Evolutionary conservation across 2,888 invertebrate genomes (phyloP).

Genomic region (Cephalotes varians): DNA sequence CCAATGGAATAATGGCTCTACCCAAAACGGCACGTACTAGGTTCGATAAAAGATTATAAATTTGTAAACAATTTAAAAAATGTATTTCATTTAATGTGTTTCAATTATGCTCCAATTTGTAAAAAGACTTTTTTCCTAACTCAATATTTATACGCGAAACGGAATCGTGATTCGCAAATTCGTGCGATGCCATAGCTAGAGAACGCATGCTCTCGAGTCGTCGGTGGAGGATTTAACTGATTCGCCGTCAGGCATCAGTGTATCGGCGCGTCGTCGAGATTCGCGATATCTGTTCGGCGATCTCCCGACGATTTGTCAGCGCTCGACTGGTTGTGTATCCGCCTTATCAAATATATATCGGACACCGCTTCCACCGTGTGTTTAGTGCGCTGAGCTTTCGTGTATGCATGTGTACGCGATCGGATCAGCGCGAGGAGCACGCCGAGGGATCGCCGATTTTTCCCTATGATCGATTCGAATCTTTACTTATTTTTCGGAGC

Average conservation of each 20-base stretch:
- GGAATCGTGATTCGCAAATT: neutral
- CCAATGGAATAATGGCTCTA: too few species aligned
- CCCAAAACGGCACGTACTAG: too few species aligned
- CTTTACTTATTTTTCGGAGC: conserved; percentile 10
- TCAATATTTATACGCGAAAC: neutral
- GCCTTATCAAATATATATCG: conserved; percentile 85
- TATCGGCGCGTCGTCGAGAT: conserved; percentile 74
- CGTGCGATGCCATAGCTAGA: neutral
- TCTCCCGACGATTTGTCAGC: conserved; percentile 84
- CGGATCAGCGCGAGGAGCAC: conserved; percentile 49
- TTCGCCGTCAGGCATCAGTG: conserved; percentile 77
- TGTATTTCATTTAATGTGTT: too few species aligned
- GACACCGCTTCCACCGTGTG: conserved; percentile 83
- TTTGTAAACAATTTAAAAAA: too few species aligned
- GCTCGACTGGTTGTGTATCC: conserved; percentile 82
- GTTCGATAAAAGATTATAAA: too few species aligned
- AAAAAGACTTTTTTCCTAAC: too few species aligned
- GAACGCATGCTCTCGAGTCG: conserved; percentile 63
- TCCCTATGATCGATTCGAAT: conserved; percentile 43
- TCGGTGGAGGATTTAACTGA: conserved; percentile 60
- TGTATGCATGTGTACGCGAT: conserved; percentile 67
- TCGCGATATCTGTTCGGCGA: conserved; percentile 80
- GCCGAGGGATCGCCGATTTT: conserved; percentile 37
- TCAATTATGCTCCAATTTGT: too few species aligned
- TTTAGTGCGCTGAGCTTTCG: conserved; percentile 77